These are phyloP conservation scores for Ectropis crepuscularia DNA, from an alignment of 2,888 invertebrate species.

Conservation along the genomic window DNA sequence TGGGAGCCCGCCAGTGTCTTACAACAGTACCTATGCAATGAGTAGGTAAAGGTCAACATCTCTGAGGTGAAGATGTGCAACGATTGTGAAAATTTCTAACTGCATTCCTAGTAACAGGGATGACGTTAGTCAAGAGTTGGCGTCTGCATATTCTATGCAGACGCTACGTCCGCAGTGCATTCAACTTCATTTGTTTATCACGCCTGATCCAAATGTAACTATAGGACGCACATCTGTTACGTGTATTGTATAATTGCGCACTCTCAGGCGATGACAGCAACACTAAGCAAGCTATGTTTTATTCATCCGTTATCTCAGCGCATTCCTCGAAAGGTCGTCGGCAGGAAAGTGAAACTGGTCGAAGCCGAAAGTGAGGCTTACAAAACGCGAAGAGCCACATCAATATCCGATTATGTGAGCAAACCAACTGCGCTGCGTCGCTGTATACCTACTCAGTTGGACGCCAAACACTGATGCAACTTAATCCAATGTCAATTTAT, in stretches of 20 bases:
- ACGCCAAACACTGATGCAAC: conserved; percentile 57
- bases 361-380: conserved; percentile 71
- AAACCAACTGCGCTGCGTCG: conserved; percentile 20
- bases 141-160: too few relatives aligned
- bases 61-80: conserved; percentile 19
- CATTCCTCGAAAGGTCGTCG: conserved; percentile 76
- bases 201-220: not conserved
- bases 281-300: conserved; percentile 56
- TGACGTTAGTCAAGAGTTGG: not conserved
- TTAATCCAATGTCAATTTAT: conserved; percentile 68
- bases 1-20: conserved; percentile 46
- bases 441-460: conserved; percentile 8
- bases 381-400: conserved; percentile 65
- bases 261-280: conserved; percentile 20
- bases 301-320: conserved; percentile 71
- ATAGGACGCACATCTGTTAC: not conserved
- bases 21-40: conserved; percentile 45
- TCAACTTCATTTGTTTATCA: not conserved
- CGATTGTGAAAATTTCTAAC: conserved; percentile 12
- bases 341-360: conserved; percentile 79
- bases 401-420: conserved; percentile 61
- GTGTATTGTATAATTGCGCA: conserved; percentile 9
- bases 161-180: too few relatives aligned
- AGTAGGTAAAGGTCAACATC: conserved; percentile 49
- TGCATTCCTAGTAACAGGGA: conserved; percentile 8